Evolutionary conservation across 2,113 vertebrate genomes (phyloP).

Genomic region (Sphaerodactylus townsendi): DNA sequence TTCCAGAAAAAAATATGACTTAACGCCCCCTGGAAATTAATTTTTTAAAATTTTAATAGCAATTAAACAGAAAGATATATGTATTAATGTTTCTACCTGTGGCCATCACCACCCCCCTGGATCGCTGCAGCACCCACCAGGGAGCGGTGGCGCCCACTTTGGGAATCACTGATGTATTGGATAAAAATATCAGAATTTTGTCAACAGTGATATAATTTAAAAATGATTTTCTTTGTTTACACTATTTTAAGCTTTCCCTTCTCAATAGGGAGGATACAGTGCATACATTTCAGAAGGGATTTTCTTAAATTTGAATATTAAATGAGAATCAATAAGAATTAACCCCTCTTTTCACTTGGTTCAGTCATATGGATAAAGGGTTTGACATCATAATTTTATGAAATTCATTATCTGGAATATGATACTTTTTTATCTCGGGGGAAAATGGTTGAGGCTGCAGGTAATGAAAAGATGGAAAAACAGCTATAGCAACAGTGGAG

Average conservation of each 20-base stretch:
- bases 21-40: too few species aligned
- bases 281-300: background rate
- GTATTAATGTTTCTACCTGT: too few species aligned
- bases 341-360: constrained; percentile 2
- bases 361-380: background rate
- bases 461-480: too few species aligned
- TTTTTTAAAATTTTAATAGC: too few species aligned
- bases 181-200: background rate
- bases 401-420: background rate
- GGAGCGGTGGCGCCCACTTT: too few species aligned
- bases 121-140: too few species aligned
- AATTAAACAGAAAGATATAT: too few species aligned
- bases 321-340: constrained; percentile 3
- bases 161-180: too few species aligned
- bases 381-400: constrained; percentile 30
- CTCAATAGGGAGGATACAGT: background rate
- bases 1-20: too few species aligned
- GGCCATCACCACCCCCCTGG: too few species aligned
- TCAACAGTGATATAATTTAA: background rate
- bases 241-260: background rate
- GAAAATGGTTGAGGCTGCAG: too few species aligned
- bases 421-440: background rate
- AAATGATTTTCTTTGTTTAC: background rate
- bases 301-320: background rate
- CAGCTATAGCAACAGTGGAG: too few species aligned